phyloP scores from a whole-genome alignment of 2,888 invertebrate species.

The Netelia fuscicornis region DNA sequence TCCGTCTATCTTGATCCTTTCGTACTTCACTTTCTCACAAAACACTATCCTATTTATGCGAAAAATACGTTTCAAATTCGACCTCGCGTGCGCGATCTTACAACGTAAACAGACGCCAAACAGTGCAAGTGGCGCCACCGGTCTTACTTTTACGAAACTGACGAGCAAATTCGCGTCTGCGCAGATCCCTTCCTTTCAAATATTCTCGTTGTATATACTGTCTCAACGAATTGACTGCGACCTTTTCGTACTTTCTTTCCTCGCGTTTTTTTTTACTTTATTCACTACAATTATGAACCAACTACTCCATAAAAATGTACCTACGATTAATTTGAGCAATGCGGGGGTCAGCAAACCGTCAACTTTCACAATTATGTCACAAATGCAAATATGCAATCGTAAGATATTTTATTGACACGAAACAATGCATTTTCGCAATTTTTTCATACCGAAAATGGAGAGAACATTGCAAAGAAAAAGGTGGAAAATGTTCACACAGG shows the following conservation, averaged over 20 bases:
- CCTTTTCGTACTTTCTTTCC: neutral
- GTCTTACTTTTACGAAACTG: conserved; percentile 22
- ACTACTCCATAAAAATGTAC: neutral
- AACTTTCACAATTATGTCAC: no score
- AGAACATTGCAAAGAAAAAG: neutral
- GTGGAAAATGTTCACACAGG: neutral
- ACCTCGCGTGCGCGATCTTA: conserved; percentile 17
- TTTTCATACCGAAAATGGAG: neutral
- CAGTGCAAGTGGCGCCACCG: conserved; percentile 50
- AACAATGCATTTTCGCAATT: neutral
- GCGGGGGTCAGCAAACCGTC: neutral
- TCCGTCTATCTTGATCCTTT: neutral
- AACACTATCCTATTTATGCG: neutral
- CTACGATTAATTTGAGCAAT: neutral
- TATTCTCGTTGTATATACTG: neutral
- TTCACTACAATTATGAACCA: neutral
- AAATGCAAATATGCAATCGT: no score
- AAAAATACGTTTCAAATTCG: conserved; percentile 53
- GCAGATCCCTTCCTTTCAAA: conserved; percentile 29
- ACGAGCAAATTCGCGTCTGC: conserved; percentile 44
- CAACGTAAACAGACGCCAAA: conserved; percentile 55
- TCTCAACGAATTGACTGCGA: neutral
- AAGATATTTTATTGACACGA: no score
- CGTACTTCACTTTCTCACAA: neutral
- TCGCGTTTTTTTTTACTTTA: neutral